These are phyloP conservation scores for Zaprionus lachaisei DNA, from an alignment of 1,140 invertebrate genomes.

Conservation along the genomic window DNA sequence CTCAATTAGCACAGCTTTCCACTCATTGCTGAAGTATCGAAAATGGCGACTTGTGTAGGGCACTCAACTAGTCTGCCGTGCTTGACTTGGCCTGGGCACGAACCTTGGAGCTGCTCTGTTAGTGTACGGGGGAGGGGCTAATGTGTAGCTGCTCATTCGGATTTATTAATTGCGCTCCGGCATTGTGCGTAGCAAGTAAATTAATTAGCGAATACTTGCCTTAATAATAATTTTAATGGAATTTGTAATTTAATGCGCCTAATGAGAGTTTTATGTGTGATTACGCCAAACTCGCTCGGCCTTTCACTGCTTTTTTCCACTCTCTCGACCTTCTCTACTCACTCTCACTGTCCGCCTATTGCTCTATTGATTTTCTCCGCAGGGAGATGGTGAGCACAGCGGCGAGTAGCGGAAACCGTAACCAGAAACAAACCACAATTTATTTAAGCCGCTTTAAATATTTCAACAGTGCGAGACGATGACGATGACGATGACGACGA, in stretches of 20 bases:
- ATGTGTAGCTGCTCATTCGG: constrained; percentile 71
- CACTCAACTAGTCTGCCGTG: constrained; percentile 37
- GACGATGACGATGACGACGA: background rate
- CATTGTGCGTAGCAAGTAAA: constrained; percentile 79
- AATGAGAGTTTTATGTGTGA: constrained; percentile 83
- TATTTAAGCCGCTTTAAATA: constrained; percentile 83
- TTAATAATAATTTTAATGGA: constrained; percentile 84
- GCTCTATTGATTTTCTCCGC: constrained; percentile 66
- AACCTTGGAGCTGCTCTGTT: background rate
- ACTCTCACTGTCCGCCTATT: background rate
- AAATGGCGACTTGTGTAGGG: constrained; percentile 48
- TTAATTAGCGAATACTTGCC: constrained; percentile 83
- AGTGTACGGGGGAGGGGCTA: constrained; percentile 4
- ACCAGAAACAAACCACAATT: constrained; percentile 68
- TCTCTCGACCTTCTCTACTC: background rate
- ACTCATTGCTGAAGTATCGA: background rate
- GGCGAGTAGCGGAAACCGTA: constrained; percentile 1
- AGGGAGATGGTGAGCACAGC: background rate
- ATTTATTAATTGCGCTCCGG: constrained; percentile 79
- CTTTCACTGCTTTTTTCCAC: background rate
- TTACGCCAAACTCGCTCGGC: constrained; percentile 45
- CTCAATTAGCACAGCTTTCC: background rate
- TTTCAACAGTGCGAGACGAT: constrained; percentile 67
- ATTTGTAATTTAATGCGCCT: constrained; percentile 84
- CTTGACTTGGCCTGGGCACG: background rate